Conservation (phyloP, 2,888 invertebrate genomes). For the Apotomis capreana region DNA sequence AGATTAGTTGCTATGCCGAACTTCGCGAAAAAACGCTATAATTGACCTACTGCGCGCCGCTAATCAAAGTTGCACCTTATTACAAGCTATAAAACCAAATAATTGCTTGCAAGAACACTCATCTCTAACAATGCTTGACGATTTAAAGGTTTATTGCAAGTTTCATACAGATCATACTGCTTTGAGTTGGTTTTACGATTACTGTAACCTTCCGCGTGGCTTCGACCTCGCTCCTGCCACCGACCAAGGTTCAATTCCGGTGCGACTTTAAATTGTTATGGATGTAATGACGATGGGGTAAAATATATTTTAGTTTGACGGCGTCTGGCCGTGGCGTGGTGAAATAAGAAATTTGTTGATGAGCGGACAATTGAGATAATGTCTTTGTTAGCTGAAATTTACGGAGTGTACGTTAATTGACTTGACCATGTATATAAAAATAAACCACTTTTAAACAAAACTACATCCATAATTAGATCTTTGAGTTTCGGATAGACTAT, state of each 20-base stretch:
- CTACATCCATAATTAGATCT: too few species aligned
- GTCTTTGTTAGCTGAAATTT: conserved; percentile 12
- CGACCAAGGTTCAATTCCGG: conserved; percentile 72
- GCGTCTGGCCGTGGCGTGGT: conserved; percentile 26
- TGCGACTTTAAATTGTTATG: conserved; percentile 28
- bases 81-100: conserved; percentile 17
- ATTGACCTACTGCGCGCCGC: conserved; percentile 48
- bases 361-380: conserved; percentile 23
- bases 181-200: conserved; percentile 30
- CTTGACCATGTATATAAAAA: background rate
- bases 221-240: conserved; percentile 72
- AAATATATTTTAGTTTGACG: background rate
- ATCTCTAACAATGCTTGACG: background rate
- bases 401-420: background rate
- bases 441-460: too few species aligned
- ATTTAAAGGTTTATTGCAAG: conserved; percentile 15
- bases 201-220: conserved; percentile 65
- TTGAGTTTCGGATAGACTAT: too few species aligned
- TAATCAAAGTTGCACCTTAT: conserved; percentile 37
- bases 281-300: conserved; percentile 14
- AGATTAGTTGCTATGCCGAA: conserved; percentile 38
- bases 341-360: conserved; percentile 39
- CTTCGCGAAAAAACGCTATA: conserved; percentile 41
- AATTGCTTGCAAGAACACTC: conserved; percentile 12
- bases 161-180: conserved; percentile 14